Conservation (phyloP, 2,113 vertebrate species). For the Dipodomys merriami region DNA sequence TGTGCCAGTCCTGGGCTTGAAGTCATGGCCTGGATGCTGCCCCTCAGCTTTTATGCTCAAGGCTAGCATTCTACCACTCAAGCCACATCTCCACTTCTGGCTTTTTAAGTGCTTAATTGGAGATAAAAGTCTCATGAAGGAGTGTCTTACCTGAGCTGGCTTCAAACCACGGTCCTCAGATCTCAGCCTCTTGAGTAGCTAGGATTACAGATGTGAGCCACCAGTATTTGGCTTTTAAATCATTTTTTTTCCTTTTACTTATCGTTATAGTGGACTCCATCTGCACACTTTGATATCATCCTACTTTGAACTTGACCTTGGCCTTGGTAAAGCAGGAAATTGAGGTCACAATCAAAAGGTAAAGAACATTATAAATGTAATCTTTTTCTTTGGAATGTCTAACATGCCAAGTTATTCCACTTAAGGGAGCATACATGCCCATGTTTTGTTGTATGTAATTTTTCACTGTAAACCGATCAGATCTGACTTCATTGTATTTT, state of each 20-base stretch:
- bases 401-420: background rate
- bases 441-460: background rate
- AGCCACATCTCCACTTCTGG: no score
- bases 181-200: no score
- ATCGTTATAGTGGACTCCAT: background rate
- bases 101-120: no score
- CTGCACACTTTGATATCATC: background rate
- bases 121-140: no score
- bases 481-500: background rate
- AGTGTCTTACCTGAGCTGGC: no score
- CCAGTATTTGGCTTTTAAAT: no score
- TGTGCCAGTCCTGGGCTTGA: no score
- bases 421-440: background rate
- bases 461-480: background rate
- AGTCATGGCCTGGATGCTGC: no score
- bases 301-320: background rate
- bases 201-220: no score
- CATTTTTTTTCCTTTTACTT: background rate
- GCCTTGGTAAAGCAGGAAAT: background rate
- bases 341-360: background rate
- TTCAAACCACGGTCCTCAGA: no score
- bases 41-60: no score
- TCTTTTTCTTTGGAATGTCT: constrained; percentile 29
- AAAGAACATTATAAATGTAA: background rate
- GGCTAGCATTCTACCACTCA: no score